These are phyloP conservation scores for Chamaetylas fuelleborni DNA, from an alignment of 2,113 vertebrate genomes.

Conservation along the genomic window DNA sequence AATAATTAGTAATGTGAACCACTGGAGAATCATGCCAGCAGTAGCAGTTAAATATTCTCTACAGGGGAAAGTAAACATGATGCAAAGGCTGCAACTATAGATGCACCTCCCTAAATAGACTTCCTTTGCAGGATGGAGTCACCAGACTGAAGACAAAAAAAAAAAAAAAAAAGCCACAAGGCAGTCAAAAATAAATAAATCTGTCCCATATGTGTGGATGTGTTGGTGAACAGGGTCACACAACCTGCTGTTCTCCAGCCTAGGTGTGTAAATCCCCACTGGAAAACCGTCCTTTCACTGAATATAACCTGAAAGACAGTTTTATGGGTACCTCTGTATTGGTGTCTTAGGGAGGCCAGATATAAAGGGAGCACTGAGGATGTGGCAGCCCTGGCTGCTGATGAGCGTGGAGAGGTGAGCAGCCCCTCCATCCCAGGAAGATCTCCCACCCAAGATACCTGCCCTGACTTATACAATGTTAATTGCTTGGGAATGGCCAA, in stretches of 20 bases:
- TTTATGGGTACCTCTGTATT: background rate
- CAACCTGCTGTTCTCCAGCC: background rate
- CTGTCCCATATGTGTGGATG: background rate
- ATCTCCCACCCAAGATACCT: background rate
- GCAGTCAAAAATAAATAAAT: background rate
- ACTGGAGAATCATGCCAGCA: background rate
- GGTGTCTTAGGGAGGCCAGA: background rate
- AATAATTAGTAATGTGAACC: background rate
- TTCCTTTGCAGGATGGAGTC: background rate
- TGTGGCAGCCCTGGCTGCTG: background rate
- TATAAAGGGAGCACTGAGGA: background rate
- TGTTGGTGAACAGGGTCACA: background rate
- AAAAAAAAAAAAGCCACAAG: background rate
- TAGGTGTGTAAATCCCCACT: background rate
- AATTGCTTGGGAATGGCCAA: background rate
- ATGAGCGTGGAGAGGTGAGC: background rate
- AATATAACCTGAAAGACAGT: background rate
- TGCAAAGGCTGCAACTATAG: background rate
- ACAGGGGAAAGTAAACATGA: background rate
- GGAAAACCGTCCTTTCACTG: background rate
- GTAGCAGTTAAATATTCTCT: background rate
- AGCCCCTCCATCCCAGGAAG: background rate
- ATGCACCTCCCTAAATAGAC: background rate
- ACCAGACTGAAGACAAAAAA: background rate
- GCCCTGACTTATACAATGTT: accelerated